phyloP scores from a whole-genome alignment of 2,113 vertebrate species.

The Phainopepla nitens region DNA sequence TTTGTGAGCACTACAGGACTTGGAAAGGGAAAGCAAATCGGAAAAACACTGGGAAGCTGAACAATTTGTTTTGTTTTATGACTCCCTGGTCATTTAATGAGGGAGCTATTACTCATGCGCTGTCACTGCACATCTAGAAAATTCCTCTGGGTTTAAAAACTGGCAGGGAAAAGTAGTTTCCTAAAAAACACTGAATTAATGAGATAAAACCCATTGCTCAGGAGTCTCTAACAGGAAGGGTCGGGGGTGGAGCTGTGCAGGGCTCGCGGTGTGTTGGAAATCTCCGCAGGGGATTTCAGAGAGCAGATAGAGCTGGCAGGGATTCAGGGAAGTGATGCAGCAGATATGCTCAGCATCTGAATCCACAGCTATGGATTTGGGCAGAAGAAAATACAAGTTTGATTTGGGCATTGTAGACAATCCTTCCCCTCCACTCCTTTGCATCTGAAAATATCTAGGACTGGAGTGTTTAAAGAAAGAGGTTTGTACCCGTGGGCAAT shows the following conservation, averaged over 20 bases:
- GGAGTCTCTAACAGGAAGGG: slow-evolving; percentile 32
- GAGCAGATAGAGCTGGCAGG: not conserved
- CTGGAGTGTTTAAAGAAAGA: not conserved
- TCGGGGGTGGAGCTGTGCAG: not conserved
- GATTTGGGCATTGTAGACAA: fast-evolving
- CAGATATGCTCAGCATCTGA: not conserved
- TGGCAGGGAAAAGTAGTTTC: slow-evolving; percentile 22
- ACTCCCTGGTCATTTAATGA: slow-evolving; percentile 21
- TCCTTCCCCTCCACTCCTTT: not conserved
- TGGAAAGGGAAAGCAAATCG: slow-evolving; percentile 8
- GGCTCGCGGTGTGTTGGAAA: not conserved
- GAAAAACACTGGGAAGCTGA: slow-evolving; percentile 6
- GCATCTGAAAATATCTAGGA: not conserved
- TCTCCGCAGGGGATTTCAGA: not conserved
- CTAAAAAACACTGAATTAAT: slow-evolving; percentile 36
- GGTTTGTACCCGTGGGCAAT: fast-evolving
- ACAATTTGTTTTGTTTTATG: slow-evolving; percentile 64
- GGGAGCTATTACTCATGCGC: slow-evolving; percentile 20
- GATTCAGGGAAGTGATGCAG: not conserved
- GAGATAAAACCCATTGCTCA: slow-evolving; percentile 29
- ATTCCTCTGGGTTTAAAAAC: not conserved
- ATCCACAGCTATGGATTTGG: not conserved
- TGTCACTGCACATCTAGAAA: slow-evolving; percentile 31
- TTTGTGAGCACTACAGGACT: slow-evolving; percentile 20
- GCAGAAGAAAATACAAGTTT: not conserved